phyloP scores from a whole-genome alignment of 2,888 invertebrate genomes.

The Spialia ferax region DNA sequence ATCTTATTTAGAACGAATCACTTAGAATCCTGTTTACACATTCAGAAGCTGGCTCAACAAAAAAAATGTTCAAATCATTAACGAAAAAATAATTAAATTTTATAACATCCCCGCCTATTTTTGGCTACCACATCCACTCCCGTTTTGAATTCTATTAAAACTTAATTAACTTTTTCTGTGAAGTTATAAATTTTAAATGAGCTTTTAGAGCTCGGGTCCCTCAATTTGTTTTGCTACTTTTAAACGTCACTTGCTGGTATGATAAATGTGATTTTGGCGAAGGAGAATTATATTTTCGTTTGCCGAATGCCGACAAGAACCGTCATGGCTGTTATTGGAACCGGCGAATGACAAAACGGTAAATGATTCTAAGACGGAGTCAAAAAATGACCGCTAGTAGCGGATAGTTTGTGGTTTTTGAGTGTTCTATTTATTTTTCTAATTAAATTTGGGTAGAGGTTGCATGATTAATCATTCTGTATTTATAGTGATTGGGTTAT shows the following conservation, averaged over 20 bases:
- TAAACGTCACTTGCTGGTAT: slow-evolving; percentile 81
- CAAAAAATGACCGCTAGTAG: slow-evolving; percentile 13
- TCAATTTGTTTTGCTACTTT: slow-evolving; percentile 85
- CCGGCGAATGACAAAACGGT: slow-evolving; percentile 32
- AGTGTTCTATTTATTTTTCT: slow-evolving; percentile 34
- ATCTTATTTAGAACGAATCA: slow-evolving; percentile 20
- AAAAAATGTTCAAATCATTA: slow-evolving; percentile 69
- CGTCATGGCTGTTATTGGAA: slow-evolving; percentile 56
- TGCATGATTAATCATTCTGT: slow-evolving; percentile 26
- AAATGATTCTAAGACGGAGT: slow-evolving; percentile 3
- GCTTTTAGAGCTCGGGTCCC: slow-evolving; percentile 72
- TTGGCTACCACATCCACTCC: slow-evolving; percentile 85
- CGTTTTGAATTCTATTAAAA: slow-evolving; percentile 85
- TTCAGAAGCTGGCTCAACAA: slow-evolving; percentile 68
- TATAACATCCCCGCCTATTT: slow-evolving; percentile 85
- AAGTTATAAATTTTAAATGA: slow-evolving; percentile 78
- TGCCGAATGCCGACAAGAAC: slow-evolving; percentile 69
- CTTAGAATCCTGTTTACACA: slow-evolving; percentile 72
- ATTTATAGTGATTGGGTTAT: slow-evolving; percentile 16
- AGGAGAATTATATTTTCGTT: slow-evolving; percentile 75
- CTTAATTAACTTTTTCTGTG: slow-evolving; percentile 84
- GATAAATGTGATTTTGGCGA: slow-evolving; percentile 81
- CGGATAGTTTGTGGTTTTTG: slow-evolving; percentile 28
- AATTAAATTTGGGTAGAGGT: slow-evolving; percentile 28
- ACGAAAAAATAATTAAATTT: slow-evolving; percentile 82